Base-by-base conservation (phyloP, 2,888 invertebrate species). In the Malthinus flaveolus region DNA sequence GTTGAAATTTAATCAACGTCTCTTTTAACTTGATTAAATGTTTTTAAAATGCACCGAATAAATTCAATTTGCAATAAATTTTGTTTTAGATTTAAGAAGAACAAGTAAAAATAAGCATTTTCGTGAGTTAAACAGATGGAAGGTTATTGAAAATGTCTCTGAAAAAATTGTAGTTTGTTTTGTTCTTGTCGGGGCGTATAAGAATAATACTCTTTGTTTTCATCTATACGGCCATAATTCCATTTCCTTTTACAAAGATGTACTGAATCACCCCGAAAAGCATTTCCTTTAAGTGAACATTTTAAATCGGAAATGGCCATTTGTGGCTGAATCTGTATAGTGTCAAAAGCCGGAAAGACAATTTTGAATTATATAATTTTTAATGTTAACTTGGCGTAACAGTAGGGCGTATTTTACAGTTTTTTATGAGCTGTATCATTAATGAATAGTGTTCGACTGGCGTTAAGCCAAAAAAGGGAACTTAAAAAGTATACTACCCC, bases 1-100 rank as follows among this genome's bases (percentile, higher is more conserved):
- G 77, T 74, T 70, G 74, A 71, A 74, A 74, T 72, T 78, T 78
- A 77, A 78, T 78, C 78, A 78, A 78, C 75, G 78, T 78, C 77
- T 78, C 77, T 39, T 71, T 69, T 69, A 23, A 72, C 74, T 77
- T 77, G 75, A 77, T 76, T 77, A 77, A 75, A 69, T 71, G 70
- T 42, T 42, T 23, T 23, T 42, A 42, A 39, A 42, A 10, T 23
- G 12, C 39, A 23, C 39, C 39, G 15, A 42, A 42, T 42, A 23
- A 4, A 48, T 71, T 69, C 73, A 74, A 75, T 75, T 65, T 62
- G 67, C 67, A 75, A 75, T 75, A 74, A 74, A 70, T 59, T 33
- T 42, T 59, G 15, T 32, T 42, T 23, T 15, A 23, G 13, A 42
- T 42, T 23, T 42, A 42, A 42, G 23, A 13, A 15, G 39, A 13